These are phyloP conservation scores for Gambusia holbrooki DNA, from an alignment of 2,113 vertebrate species.

Conservation along the genomic window DNA sequence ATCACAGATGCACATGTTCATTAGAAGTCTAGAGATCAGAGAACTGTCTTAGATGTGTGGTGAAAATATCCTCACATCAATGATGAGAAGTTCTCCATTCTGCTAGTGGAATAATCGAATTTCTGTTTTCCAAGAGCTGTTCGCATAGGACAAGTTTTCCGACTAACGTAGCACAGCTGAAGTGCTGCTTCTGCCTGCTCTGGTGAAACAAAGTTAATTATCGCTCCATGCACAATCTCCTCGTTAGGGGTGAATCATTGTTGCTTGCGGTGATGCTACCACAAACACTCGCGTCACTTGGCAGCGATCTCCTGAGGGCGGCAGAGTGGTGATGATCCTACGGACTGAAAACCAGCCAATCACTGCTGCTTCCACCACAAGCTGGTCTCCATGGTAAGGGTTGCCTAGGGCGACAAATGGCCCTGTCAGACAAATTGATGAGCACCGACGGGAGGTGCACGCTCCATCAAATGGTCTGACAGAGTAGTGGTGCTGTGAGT, in stretches of 20 bases:
- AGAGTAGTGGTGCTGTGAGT: not conserved
- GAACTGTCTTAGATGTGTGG: not conserved
- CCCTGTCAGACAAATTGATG: constrained; percentile 42
- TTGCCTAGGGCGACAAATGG: constrained; percentile 57
- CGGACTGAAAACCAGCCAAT: constrained; percentile 40
- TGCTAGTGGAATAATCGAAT: not conserved
- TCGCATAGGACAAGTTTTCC: not conserved
- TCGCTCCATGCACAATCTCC: not conserved
- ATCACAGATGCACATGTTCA: constrained; percentile 2
- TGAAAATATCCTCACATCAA: not conserved
- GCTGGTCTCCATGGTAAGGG: constrained; percentile 57
- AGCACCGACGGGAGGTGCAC: constrained; percentile 16
- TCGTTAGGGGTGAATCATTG: not conserved
- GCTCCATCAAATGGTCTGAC: not conserved
- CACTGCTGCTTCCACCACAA: constrained; percentile 1
- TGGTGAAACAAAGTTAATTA: not conserved
- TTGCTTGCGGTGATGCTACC: not conserved
- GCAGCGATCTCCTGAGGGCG: constrained; percentile 18
- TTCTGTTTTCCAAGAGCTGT: not conserved
- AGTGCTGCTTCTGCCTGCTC: not conserved
- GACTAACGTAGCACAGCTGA: not conserved
- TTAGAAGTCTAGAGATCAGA: not conserved
- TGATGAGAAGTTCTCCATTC: not conserved
- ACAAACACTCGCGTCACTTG: constrained; percentile 3
- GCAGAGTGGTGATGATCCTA: constrained; percentile 11